Evolutionary conservation across 2,888 invertebrate species (phyloP), one percentile per base, ranked within the genome.

Genomic region (Brachypalpus laphriformis): DNA sequence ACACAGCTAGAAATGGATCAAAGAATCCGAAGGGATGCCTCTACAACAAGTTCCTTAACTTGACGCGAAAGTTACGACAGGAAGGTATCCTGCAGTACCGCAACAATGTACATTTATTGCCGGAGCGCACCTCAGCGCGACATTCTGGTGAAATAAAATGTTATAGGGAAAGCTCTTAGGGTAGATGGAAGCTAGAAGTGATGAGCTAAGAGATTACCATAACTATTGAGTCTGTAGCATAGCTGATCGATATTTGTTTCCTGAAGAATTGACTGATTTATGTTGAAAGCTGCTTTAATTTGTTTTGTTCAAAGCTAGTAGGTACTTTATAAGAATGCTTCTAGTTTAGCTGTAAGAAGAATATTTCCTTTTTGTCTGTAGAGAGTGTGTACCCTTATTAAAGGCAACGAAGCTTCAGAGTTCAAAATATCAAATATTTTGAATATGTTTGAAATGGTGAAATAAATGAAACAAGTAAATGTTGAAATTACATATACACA

Each of bases 11-110:
- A 37, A 80, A 83, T 9, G 83, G 83, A 0, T 20, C 74, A 0
- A 80, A 75, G 37, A 83, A 80, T 57, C 83, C 83, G 1, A 83
- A 83, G 11, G 83, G 83, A 0, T 83, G 83, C 5, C 49, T 83
- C 2, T 83, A 83, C 37, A 83, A 83, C 16, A 83, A 83, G 18
- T 83, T 80, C 47, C 16, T 83, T 1, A 83, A 83, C 25, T 61
- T 83, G 18, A 83, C 83, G 51, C 47, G 83, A 37, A 83, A 83
- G 7, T 40, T 83, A 25, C 54, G 83, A 22, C 83, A 83, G 34
- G 83, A 83, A 42, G 83, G 83, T 11, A 51, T 80, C 18, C 20
- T 83, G 16, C 80, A 83, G 9, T 83, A 83, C 51, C 83, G 83
- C 9, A 83, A 83, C 22, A 68, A 83, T 28, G 70, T 80, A 3